Evolutionary conservation across 1,140 invertebrate species (phyloP), one percentile per base, ranked within the genome.

Genomic region (Helicoverpa zea): DNA sequence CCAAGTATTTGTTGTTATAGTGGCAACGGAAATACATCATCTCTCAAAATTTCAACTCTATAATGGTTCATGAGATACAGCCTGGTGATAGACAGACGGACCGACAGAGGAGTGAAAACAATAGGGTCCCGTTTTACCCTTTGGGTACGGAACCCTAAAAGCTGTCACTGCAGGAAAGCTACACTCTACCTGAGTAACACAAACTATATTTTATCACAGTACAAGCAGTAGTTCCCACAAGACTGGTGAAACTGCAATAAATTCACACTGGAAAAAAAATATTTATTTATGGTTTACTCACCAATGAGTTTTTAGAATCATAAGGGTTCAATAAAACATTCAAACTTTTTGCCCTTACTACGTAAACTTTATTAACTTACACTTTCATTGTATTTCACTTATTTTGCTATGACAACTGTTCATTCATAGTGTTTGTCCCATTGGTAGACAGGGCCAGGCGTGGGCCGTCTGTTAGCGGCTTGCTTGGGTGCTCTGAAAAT

Each of bases 351-450:
- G 18, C 51, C 49, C 70, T 73, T 73, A 73, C 74, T 77, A 77
- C 74, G 64, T 77, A 52, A 63, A 49, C 58, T 75, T 75, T 64
- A 64, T 77, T 77, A 63, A 16, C 58, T 56, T 58, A 56, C 56
- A 13, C 23, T 14, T 43, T 5, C 35, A 52, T 43, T 47, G 49
- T 64, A 66, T 56, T 72, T 30, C 43, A 74, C 10, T 29, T 58
- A n/a, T 52, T 73, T 56, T 14, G 0, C n/a, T 63, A 51, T 52
- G 7, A 58, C 30, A 16, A 80, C 70, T 72, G 79, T 73, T 81
- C 54, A 87, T 68, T 68, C 64, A 54, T 94, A 91, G 81, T 95
- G 95, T 75, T 94, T 91, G 80, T 96, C 96, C 96, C 96, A 96
- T 11, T 87, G 84, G 82, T 94, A 96, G 11, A 95, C 76, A 73